Conservation (phyloP, 2,888 invertebrate genomes). For the Meta bourneti region DNA sequence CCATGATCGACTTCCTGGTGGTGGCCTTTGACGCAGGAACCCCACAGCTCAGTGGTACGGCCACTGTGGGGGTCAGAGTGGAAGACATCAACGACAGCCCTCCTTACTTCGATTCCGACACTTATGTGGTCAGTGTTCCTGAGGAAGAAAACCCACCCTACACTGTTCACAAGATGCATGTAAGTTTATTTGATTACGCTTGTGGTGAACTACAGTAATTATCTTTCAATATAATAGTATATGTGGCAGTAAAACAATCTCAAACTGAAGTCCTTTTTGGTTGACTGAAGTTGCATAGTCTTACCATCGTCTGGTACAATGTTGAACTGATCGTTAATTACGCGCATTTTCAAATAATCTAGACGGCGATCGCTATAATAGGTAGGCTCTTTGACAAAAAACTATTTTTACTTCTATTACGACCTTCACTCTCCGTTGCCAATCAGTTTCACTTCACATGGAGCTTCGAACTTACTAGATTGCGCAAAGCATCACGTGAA, state of each 20-base stretch:
- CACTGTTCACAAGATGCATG: conserved; percentile 78
- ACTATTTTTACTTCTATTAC: too few relatives aligned
- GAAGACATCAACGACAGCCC: conserved; percentile 94
- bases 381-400: too few relatives aligned
- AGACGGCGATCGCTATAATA: too few relatives aligned
- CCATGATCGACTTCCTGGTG: conserved; percentile 77
- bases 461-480: too few relatives aligned
- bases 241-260: neutral
- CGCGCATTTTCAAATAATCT: too few relatives aligned
- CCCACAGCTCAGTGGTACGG: conserved; percentile 78
- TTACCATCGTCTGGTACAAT: too few relatives aligned
- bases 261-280: neutral
- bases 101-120: conserved; percentile 85
- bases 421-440: too few relatives aligned
- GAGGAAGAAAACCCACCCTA: conserved; percentile 78
- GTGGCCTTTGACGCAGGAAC: conserved; percentile 78
- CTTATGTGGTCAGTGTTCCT: conserved; percentile 77
- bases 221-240: neutral
- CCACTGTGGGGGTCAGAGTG: conserved; percentile 84
- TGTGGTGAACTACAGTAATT: neutral
- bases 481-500: too few relatives aligned
- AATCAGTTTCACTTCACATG: too few relatives aligned
- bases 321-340: too few relatives aligned
- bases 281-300: neutral
- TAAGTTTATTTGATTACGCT: conserved; percentile 37